Evolutionary conservation across 1,140 invertebrate genomes (phyloP).

Genomic region (Caenorhabditis brenneri): DNA sequence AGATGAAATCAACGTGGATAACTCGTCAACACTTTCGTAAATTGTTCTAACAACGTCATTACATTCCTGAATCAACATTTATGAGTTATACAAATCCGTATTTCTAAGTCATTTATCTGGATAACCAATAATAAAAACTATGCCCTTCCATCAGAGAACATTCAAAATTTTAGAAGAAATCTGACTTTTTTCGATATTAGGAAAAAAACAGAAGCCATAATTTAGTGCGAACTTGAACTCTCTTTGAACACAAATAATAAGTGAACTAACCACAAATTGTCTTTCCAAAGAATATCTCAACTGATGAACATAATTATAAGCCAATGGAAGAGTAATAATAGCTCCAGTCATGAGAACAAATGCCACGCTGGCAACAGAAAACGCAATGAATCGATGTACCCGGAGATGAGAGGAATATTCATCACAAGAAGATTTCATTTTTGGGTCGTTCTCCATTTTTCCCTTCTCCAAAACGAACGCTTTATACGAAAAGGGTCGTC

Average conservation of each 20-base stretch:
- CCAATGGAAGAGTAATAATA: slow-evolving; percentile 3
- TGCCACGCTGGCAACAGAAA: background rate
- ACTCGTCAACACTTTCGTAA: background rate
- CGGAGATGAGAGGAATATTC: background rate
- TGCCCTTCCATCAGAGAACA: too few relatives aligned
- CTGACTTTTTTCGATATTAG: too few relatives aligned
- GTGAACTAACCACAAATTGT: background rate
- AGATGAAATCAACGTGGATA: background rate
- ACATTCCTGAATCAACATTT: background rate
- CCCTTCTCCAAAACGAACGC: background rate
- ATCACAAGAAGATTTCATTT: background rate
- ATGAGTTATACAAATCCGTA: background rate
- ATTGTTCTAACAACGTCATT: slow-evolving; percentile 19
- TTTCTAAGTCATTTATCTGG: too few relatives aligned
- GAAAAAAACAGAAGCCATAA: too few relatives aligned
- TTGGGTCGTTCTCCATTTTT: background rate
- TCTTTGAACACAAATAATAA: background rate
- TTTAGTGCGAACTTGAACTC: too few relatives aligned
- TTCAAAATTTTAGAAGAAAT: too few relatives aligned
- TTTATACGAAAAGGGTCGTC: background rate
- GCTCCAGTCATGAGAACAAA: background rate
- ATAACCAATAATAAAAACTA: too few relatives aligned
- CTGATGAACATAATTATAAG: background rate
- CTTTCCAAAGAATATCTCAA: slow-evolving; percentile 8
- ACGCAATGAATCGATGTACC: background rate